A percentile compares a stretch with the other conserved stretches of the same genome.
Evolutionary conservation across 2,113 vertebrate genomes (phyloP).

Genomic region (Harpagus bidentatus): DNA sequence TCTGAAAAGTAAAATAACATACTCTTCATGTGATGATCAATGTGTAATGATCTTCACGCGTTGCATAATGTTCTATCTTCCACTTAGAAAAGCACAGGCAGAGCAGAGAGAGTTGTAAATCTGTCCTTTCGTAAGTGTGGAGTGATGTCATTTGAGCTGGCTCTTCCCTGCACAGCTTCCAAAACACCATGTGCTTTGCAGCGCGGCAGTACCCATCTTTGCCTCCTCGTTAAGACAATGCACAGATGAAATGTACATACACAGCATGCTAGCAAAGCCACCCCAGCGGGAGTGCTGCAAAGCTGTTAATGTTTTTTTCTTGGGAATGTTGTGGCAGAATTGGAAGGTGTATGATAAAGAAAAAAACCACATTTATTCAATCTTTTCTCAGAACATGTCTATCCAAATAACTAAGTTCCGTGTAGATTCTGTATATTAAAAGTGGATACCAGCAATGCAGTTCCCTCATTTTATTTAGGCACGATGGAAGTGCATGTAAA

Average conservation of each 20-base stretch:
- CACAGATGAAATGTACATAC: fast-evolving
- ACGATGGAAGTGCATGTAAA: background rate
- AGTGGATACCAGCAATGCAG: background rate
- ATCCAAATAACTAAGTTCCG: background rate
- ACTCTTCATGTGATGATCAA: background rate
- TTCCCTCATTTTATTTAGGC: background rate
- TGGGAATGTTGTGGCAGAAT: background rate
- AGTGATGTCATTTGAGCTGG: background rate
- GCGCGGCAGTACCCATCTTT: background rate
- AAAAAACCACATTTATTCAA: fast-evolving
- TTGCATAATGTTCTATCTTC: background rate
- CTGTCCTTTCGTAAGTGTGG: background rate
- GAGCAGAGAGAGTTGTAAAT: background rate
- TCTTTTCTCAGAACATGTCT: background rate
- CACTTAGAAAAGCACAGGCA: background rate
- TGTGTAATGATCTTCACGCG: background rate
- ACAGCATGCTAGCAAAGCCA: background rate
- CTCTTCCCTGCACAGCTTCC: background rate
- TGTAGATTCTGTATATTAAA: background rate
- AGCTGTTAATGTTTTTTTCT: background rate
- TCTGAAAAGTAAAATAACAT: background rate
- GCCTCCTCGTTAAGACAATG: background rate
- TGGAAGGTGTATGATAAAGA: background rate
- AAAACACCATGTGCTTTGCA: background rate
- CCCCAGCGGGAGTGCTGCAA: background rate